Percentiles rank a stretch among this genome's conserved stretches.
Evolutionary conservation across 1,140 invertebrate species (phyloP).

Genomic region (Nephotettix cincticeps): DNA sequence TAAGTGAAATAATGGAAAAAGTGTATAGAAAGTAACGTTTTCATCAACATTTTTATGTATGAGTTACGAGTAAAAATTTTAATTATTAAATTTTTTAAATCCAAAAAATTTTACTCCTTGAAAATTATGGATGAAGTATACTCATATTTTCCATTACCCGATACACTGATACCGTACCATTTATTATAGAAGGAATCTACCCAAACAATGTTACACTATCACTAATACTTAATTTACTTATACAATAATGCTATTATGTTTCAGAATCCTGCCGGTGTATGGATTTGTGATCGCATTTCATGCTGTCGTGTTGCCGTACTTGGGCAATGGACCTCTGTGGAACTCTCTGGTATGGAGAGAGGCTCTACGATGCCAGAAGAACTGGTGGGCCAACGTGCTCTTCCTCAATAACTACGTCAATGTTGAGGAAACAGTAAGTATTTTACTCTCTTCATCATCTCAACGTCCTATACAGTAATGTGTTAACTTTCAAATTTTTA

Average conservation of each 20-base stretch:
- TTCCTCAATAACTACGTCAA: constrained; percentile 84
- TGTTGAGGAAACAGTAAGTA: constrained; percentile 60
- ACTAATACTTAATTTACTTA: not conserved
- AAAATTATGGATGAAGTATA: not conserved
- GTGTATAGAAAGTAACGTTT: too few species aligned
- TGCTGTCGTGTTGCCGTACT: constrained; percentile 63
- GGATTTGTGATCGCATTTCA: constrained; percentile 65
- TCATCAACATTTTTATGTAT: too few species aligned
- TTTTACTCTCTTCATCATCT: too few species aligned
- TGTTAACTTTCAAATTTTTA: too few species aligned
- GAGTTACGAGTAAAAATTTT: too few species aligned
- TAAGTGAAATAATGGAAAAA: too few species aligned
- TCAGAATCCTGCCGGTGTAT: constrained; percentile 66
- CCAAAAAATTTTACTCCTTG: too few species aligned
- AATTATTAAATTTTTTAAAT: too few species aligned
- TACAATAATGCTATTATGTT: constrained; percentile 36
- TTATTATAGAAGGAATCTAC: not conserved
- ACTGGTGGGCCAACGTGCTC: constrained; percentile 83
- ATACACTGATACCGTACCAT: not conserved
- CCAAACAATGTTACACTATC: not conserved
- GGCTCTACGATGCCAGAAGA: constrained; percentile 62
- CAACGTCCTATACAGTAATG: too few species aligned
- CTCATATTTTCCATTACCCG: not conserved
- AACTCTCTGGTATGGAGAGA: constrained; percentile 56
- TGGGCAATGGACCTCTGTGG: constrained; percentile 68